Base-by-base conservation (phyloP, 2,888 invertebrate species). In the Gastracanthus pulcherrimus region DNA sequence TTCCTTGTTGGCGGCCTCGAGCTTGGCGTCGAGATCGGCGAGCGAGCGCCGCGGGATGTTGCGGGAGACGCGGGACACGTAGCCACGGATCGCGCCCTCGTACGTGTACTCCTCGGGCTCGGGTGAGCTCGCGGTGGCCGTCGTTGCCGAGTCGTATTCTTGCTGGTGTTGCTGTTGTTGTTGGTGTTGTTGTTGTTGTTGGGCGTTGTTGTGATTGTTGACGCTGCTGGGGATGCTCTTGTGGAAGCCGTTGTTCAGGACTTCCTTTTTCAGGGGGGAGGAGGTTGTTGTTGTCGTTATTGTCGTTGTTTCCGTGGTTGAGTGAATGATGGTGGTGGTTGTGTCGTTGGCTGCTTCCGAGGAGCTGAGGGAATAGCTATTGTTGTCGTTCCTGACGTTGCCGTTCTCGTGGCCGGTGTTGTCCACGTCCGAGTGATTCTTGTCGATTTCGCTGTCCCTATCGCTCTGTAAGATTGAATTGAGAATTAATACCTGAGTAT, bases 11-110 rank as follows among this genome's bases (percentile, higher is more conserved):
- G 23, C 26, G 1, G 55, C 34, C 91, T 66, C 87, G 88, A 85
- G 91, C 26, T 69, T 90, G 1, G 86, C 81, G 64, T 91, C 89
- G 31, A 88, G 70, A 23, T 86, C 87, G 0, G 87, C 89, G 41
- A 90, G 75, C 0, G 90, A 87, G 83, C 92, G 89, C 87, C 92
- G 90, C 0, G 91, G 90, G 45, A 90, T 88, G 60, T 89, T 91
- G 67, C 90, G 91, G 19, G 90, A 83, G 66, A 95, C 96, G 85
- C 96, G 94, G 72, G 96, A 95, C 86, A 97, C 96, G 92, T 97
- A 97, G 86, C 96, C 96, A 89, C 97, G 96, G 86, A 97, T 97
- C 86, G 97, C 97, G 86, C 96, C 95, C 91, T 97, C 97, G 90
- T 97, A 97, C 0, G 97, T 97, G 91, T 97, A 97, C 90, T 97